A percentile compares a stretch with the other conserved stretches of the same genome.
Evolutionary conservation across 2,888 invertebrate genomes (phyloP).

Genomic region (Morpho helenor): DNA sequence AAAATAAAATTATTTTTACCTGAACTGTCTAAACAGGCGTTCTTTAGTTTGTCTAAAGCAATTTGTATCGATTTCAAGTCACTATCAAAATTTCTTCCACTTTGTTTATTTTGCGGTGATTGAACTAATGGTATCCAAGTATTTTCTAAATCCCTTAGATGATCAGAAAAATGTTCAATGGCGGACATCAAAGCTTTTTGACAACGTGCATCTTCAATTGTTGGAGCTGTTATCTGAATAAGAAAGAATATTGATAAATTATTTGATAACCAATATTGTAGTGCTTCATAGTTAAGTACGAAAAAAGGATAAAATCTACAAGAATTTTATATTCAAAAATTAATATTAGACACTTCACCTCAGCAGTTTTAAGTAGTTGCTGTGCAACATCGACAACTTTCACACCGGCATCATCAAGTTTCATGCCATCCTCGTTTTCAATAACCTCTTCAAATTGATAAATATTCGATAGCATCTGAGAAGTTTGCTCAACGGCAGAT

Average conservation of each 20-base stretch:
- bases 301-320: too few species aligned
- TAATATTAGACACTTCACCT: conserved; percentile 18
- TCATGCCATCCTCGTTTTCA: conserved; percentile 19
- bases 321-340: too few species aligned
- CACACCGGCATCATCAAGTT: conserved; percentile 29
- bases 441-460: conserved; percentile 29
- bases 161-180: conserved; percentile 13
- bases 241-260: too few species aligned
- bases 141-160: conserved; percentile 8
- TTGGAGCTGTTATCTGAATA: conserved; percentile 21
- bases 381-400: conserved; percentile 33
- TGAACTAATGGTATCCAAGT: conserved; percentile 17
- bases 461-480: conserved; percentile 30
- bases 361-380: conserved; percentile 30
- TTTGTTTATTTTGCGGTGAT: conserved; percentile 11
- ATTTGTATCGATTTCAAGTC: conserved; percentile 5
- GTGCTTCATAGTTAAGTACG: too few species aligned
- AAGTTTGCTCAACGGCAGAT: conserved; percentile 26
- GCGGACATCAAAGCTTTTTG: conserved; percentile 17
- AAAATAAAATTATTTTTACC: conserved; percentile 1
- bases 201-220: conserved; percentile 17
- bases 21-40: conserved; percentile 5
- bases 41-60: conserved; percentile 10
- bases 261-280: too few species aligned
- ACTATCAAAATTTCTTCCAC: conserved; percentile 7